Base-by-base conservation (phyloP, 2,797 vertebrate genomes). In the Poecile montanus region DNA sequence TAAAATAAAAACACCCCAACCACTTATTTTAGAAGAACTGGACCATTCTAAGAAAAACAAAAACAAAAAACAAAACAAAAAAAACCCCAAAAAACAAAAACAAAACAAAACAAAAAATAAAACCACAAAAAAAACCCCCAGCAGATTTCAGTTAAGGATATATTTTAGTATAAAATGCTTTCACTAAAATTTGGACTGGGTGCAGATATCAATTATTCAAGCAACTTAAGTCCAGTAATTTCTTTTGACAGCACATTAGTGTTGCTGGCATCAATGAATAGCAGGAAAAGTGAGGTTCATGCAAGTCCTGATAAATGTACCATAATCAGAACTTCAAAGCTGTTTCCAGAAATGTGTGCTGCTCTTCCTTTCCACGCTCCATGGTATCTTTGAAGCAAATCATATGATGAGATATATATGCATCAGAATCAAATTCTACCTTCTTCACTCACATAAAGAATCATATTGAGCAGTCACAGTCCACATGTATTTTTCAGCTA, bases 401-500 rank as follows among this genome's bases (percentile, higher is more conserved):
- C 11, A 15, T 62, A 3, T 40, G 22, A 44, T 27, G 50, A 45
- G 6, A 30, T 44, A 44, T 7, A 5, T 11, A 40, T 40, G 11
- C 6, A 40, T 20, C 11, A 25, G 40, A 15, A 76, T 6, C 6
- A 36, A 82, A 58, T 20, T 44, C 20, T 38, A 20, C 16, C 17
- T n/a, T 14, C 9, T 77, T 77, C 85, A 22, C 4, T 72, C 30
- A 44, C 4, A 14, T 13, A 32, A 74, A 71, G 26, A 58, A 72
- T 70, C 23, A 29, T 19, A 50, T 12, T 27, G 23, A 65, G 14
- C 3, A 4, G 7, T 42, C 56, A 92, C 20, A 58, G 25, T 32
- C 5, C 0, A 0, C 4, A 26, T 2, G 0, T 12, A 60, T 36
- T 57, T 89, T 65, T 81, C 54, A 72, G 29, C 12, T 68, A 26